Conservation (phyloP, 2,113 vertebrate genomes). For the Corapipo altera region DNA sequence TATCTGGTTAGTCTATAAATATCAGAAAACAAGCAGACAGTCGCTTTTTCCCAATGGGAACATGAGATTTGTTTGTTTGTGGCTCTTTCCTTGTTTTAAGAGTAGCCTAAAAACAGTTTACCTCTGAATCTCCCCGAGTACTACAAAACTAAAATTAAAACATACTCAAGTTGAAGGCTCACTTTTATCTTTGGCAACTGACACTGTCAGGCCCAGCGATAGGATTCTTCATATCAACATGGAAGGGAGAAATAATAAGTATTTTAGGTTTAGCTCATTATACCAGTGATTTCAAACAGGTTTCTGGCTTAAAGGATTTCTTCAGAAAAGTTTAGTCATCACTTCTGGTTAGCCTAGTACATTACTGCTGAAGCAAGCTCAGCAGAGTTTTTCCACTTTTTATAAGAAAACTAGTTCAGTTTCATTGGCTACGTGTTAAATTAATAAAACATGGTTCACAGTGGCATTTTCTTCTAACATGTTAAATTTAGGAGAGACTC, state of each 20-base stretch:
- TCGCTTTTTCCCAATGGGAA: not conserved
- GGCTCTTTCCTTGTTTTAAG: not conserved
- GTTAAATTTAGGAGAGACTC: not conserved
- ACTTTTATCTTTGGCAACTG: not conserved
- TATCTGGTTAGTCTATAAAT: not conserved
- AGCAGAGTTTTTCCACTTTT: not conserved
- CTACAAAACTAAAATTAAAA: not conserved
- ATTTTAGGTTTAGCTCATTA: not conserved
- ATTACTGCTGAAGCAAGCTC: not conserved
- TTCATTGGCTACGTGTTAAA: not conserved
- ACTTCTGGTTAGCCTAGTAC: not conserved
- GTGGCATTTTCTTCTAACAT: not conserved
- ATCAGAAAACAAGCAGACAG: not conserved
- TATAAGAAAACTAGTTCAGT: not conserved
- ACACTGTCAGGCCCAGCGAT: rapidly evolving
- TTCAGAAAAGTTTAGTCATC: not conserved
- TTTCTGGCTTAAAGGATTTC: not conserved
- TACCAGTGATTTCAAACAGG: not conserved
- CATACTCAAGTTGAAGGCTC: not conserved
- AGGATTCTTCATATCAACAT: not conserved
- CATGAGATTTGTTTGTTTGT: not conserved
- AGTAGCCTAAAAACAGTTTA: not conserved
- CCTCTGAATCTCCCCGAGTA: not conserved
- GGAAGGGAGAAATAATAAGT: not conserved
- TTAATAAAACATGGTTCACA: not conserved